Evolutionary conservation across 1,140 invertebrate genomes (phyloP), one percentile per base, ranked within the genome.

Genomic region (Trigoniulus corallinus): DNA sequence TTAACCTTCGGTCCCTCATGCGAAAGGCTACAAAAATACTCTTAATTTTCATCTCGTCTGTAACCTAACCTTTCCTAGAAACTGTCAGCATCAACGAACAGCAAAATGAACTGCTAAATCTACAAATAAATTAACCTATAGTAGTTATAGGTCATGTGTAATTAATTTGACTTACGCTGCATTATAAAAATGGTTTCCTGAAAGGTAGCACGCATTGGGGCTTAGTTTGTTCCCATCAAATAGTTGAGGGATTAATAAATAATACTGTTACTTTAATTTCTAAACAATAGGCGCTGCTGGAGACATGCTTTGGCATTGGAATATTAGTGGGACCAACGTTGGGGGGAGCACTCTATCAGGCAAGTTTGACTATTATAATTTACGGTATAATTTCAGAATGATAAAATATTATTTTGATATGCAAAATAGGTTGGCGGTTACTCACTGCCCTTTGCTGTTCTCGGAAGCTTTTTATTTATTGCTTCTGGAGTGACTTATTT

Each of bases 361-460:
- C 21, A 44, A 20, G 18, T 44, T 10, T 34, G 7, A 7, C 29
- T 15, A 34, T 7, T 7, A 7, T 15, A 7, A 34, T 34, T 7
- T 7, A 34, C 29, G 15, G 15, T 34, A 34, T n/a, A n/a, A n/a
- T n/a, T n/a, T n/a, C n/a, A 34, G 29, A 7, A 34, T 34, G 29
- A 15, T 15, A 34, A 7, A 34, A 34, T 15, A 7, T 34, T 34
- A 7, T 34, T 15, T 34, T 15, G 7, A 7, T 34, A n/a, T 39
- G 34, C 91, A 0, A 91, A 82, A 62, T 62, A 80, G 70, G 58
- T 77, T 1, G 85, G 88, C 18, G 89, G 88, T 0, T 95, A 86
- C 65, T 78, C 77, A 0, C 72, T 87, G 2, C 88, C 91, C 0
- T 95, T 95, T 63, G 80, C 79, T 3, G 78, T 87, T 0, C 70